Evolutionary conservation across 1,140 invertebrate genomes (phyloP).

Genomic region (Pemphigus obesinymphae): DNA sequence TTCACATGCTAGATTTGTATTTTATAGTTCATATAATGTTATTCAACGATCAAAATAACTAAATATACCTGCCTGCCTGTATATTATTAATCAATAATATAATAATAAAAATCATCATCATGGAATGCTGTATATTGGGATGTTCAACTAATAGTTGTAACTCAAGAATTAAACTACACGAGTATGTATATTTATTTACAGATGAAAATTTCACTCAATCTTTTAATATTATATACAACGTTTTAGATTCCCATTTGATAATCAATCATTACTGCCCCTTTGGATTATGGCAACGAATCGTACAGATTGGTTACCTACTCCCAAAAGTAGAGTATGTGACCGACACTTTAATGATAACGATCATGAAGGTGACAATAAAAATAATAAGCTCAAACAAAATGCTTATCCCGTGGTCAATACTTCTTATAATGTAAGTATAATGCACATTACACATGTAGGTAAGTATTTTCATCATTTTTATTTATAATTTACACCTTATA

Average conservation of each 20-base stretch:
- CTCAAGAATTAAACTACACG: background rate
- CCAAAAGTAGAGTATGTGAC: background rate
- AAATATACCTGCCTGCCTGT: too few relatives aligned
- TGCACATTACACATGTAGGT: background rate
- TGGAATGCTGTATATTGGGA: conserved; percentile 17
- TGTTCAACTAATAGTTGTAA: background rate
- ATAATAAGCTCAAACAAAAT: background rate
- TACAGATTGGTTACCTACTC: background rate
- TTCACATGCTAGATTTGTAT: background rate
- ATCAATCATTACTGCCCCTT: background rate
- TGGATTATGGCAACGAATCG: conserved; percentile 3
- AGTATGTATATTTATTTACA: background rate
- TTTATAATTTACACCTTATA: background rate
- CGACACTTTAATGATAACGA: background rate
- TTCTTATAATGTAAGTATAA: background rate
- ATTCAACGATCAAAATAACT: too few relatives aligned
- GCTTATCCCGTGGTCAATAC: background rate
- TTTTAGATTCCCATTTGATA: background rate
- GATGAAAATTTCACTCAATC: background rate
- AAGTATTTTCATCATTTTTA: background rate
- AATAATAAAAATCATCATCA: background rate
- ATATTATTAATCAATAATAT: background rate
- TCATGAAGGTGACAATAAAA: background rate
- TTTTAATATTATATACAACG: background rate
- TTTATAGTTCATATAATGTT: too few relatives aligned